These are phyloP conservation scores for Timandra comae DNA, from an alignment of 2,888 invertebrate species.

Conservation along the genomic window DNA sequence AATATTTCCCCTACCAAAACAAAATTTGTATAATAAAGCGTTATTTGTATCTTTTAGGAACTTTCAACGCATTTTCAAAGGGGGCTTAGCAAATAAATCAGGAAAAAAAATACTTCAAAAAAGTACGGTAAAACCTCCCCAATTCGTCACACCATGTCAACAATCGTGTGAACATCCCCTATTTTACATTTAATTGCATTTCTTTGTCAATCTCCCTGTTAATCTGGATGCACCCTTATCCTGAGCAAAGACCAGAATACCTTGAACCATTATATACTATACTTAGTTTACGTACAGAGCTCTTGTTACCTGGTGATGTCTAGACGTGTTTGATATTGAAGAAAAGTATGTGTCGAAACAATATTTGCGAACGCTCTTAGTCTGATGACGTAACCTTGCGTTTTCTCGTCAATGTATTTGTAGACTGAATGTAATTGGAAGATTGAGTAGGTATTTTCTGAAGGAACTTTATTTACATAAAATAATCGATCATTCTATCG, in stretches of 20 bases:
- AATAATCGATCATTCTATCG: too few species aligned
- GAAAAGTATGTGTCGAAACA: slow-evolving; percentile 56
- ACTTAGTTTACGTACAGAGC: neutral
- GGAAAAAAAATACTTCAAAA: slow-evolving; percentile 40
- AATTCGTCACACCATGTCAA: slow-evolving; percentile 69
- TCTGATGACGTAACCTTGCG: slow-evolving; percentile 37
- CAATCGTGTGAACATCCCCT: slow-evolving; percentile 69
- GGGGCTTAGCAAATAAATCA: slow-evolving; percentile 31
- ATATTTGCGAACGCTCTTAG: slow-evolving; percentile 64
- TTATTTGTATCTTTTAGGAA: slow-evolving; percentile 1
- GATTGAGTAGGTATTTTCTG: too few species aligned
- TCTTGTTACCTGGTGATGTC: slow-evolving; percentile 29
- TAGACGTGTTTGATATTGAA: slow-evolving; percentile 63
- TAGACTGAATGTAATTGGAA: too few species aligned
- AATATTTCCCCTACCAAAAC: too few species aligned
- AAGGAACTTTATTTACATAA: too few species aligned
- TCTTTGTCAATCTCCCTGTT: slow-evolving; percentile 72
- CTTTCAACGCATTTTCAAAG: slow-evolving; percentile 6
- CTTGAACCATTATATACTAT: slow-evolving; percentile 24
- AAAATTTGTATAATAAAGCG: neutral
- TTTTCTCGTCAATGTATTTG: slow-evolving; percentile 5
- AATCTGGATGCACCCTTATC: slow-evolving; percentile 72
- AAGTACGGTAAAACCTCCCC: slow-evolving; percentile 47
- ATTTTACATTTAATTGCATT: slow-evolving; percentile 77
- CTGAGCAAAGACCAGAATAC: slow-evolving; percentile 29